These are phyloP conservation scores for Pentalonia nigronervosa DNA, from an alignment of 1,140 invertebrate species.

Conservation along the genomic window DNA sequence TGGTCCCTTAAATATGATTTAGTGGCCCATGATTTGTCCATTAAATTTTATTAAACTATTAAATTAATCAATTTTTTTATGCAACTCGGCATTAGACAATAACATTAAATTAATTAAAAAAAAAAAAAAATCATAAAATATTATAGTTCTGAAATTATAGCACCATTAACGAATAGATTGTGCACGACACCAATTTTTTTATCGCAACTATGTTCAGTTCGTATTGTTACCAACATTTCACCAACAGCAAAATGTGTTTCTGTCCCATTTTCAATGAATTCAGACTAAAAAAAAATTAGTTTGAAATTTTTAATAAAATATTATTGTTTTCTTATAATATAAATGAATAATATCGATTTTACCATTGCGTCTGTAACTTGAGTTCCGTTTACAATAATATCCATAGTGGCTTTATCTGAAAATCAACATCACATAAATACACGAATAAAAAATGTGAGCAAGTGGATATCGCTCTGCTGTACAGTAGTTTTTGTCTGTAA, in stretches of 20 bases:
- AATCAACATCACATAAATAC: background rate
- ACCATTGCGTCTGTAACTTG: conserved; percentile 46
- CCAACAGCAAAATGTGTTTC: conserved; percentile 77
- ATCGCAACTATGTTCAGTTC: conserved; percentile 68
- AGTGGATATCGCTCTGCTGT: too few species aligned
- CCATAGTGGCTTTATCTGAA: conserved; percentile 45
- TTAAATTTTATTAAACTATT: too few species aligned
- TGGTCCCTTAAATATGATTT: too few species aligned
- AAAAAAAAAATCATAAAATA: background rate
- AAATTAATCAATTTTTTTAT: too few species aligned
- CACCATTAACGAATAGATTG: conserved; percentile 65
- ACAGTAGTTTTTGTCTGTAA: too few species aligned
- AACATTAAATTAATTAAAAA: background rate
- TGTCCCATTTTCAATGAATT: conserved; percentile 83
- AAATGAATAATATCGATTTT: background rate
- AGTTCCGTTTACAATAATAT: conserved; percentile 21
- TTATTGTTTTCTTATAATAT: background rate
- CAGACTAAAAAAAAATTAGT: conserved; percentile 67
- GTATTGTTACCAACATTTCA: conserved; percentile 68
- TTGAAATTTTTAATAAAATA: background rate
- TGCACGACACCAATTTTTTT: conserved; percentile 67
- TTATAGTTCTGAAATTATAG: conserved; percentile 60
- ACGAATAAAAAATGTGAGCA: background rate
- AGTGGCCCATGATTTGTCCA: too few species aligned
- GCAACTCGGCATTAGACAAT: background rate